phyloP scores from a whole-genome alignment of 1,140 invertebrate species.

The Drosophila sp. region DNA sequence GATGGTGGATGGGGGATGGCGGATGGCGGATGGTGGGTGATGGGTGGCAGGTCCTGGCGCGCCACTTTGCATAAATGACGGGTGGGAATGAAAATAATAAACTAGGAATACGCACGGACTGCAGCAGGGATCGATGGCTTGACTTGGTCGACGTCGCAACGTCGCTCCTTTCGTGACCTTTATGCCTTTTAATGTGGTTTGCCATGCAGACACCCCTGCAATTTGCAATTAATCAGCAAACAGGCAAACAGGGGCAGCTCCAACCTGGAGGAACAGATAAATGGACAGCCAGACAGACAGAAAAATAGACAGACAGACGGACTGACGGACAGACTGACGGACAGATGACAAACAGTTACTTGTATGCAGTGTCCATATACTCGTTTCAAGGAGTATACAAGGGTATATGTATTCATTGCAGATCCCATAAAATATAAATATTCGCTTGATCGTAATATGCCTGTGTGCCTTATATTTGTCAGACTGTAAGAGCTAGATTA shows the following conservation, averaged over 20 bases:
- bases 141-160: slow-evolving; percentile 7
- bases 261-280: slow-evolving; percentile 24
- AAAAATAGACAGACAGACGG: not conserved
- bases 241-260: slow-evolving; percentile 51
- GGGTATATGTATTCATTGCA: no score
- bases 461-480: no score
- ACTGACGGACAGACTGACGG: no score
- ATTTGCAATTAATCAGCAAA: slow-evolving; percentile 81
- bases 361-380: not conserved
- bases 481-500: no score
- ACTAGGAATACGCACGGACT: slow-evolving; percentile 73
- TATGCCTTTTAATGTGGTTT: slow-evolving; percentile 80
- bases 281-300: not conserved
- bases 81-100: slow-evolving; percentile 70
- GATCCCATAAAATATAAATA: no score
- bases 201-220: slow-evolving; percentile 76
- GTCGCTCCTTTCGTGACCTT: slow-evolving; percentile 68
- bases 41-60: slow-evolving; percentile 47
- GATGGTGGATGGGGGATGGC: not conserved
- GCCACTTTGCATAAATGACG: slow-evolving; percentile 79
- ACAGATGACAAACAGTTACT: slow-evolving; percentile 21
- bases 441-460: no score
- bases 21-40: not conserved
- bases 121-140: slow-evolving; percentile 57
- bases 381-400: no score